Conservation (phyloP, 1,140 invertebrate genomes). For the Drosophila setifemur region DNA sequence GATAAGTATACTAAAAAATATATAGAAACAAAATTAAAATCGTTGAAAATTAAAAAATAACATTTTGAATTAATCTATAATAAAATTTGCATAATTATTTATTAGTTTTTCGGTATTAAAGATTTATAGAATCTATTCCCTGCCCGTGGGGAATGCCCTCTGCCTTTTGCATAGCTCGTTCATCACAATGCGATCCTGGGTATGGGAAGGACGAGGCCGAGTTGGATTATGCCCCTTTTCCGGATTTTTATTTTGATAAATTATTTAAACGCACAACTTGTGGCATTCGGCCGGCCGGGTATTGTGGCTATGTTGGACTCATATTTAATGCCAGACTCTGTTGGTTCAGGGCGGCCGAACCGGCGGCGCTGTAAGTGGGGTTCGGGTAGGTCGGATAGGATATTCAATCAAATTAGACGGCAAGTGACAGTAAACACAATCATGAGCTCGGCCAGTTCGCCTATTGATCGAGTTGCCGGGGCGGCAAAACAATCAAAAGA, state of each 20-base stretch:
- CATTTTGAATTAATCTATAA: no score
- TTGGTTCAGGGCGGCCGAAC: constrained; percentile 9
- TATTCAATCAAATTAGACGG: constrained; percentile 62
- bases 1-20: no score
- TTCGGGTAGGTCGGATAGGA: constrained; percentile 23
- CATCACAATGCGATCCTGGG: constrained; percentile 33
- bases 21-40: no score
- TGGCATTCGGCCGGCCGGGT: constrained; percentile 19
- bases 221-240: constrained; percentile 34
- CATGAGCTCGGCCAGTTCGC: constrained; percentile 13
- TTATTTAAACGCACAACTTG: constrained; percentile 74
- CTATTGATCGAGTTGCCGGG: constrained; percentile 52
- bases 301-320: constrained; percentile 1
- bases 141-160: not conserved
- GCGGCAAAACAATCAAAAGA: constrained; percentile 14
- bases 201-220: not conserved
- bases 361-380: not conserved
- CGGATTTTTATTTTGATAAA: constrained; percentile 74
- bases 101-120: no score
- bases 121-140: not conserved
- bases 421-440: constrained; percentile 65
- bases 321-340: constrained; percentile 26
- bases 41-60: no score
- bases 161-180: constrained; percentile 40
- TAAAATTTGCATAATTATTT: no score